Conservation (phyloP, 2,888 invertebrate genomes). For the Pardosa pseudoannulata region DNA sequence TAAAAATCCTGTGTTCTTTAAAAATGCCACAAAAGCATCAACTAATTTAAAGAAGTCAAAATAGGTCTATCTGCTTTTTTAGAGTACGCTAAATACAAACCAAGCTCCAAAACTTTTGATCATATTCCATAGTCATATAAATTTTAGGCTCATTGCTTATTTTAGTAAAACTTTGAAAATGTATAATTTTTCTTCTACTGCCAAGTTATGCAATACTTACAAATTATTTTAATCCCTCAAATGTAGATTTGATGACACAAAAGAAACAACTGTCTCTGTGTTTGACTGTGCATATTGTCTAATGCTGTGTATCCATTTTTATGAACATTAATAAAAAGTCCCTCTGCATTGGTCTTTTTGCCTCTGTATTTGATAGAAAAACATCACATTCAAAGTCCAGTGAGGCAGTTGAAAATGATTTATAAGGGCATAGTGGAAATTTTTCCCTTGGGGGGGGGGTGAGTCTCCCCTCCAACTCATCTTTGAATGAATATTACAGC, state of each 20-base stretch:
- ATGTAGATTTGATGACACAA: constrained; percentile 32
- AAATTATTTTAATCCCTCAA: constrained; percentile 19
- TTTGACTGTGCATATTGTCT: constrained; percentile 63
- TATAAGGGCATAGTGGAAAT: too few relatives aligned
- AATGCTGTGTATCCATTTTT: constrained; percentile 69
- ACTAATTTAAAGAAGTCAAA: not conserved
- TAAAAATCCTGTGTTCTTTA: not conserved
- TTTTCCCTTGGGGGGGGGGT: too few relatives aligned
- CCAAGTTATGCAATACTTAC: constrained; percentile 9
- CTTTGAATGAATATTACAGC: too few relatives aligned
- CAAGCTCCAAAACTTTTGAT: constrained; percentile 16
- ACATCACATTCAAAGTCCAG: too few relatives aligned
- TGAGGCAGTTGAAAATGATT: too few relatives aligned
- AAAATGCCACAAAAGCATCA: not conserved
- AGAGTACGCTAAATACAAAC: not conserved
- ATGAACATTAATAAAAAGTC: constrained; percentile 71
- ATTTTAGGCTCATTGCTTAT: not conserved
- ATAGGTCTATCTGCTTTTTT: not conserved
- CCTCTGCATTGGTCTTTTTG: constrained; percentile 56
- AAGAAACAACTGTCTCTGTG: constrained; percentile 38
- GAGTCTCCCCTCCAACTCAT: too few relatives aligned
- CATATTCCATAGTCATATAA: constrained; percentile 17
- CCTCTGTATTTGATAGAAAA: too few relatives aligned
- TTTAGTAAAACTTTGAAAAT: constrained; percentile 16
- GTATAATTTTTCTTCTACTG: constrained; percentile 16